Percentiles rank a stretch among this genome's conserved stretches.
Evolutionary conservation across 2,888 invertebrate species (phyloP).

Genomic region (Aleiodes testaceus): DNA sequence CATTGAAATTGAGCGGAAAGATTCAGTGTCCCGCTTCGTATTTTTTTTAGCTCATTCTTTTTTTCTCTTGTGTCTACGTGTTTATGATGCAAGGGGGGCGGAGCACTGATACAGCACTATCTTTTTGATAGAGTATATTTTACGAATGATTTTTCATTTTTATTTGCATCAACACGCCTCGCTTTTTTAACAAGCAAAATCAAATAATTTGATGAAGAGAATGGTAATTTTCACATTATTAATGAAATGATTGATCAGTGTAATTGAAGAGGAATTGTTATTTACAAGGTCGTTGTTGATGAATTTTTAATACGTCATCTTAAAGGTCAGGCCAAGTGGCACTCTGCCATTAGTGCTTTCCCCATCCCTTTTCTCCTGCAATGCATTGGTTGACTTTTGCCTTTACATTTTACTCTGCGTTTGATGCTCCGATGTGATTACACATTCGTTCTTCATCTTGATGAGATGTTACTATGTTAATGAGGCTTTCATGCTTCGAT

Average conservation of each 20-base stretch:
- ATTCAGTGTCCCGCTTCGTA: conserved; percentile 45
- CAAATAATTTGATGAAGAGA: not conserved
- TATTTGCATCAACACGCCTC: not conserved
- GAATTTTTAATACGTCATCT: conserved; percentile 48
- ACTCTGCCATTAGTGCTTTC: conserved; percentile 57
- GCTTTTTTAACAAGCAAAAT: not conserved
- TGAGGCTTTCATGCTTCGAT: too few species aligned
- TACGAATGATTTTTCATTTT: not conserved
- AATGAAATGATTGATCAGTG: conserved; percentile 21
- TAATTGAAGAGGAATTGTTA: conserved; percentile 15
- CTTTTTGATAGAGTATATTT: conserved; percentile 47
- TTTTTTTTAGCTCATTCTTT: not conserved
- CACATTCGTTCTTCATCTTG: too few species aligned
- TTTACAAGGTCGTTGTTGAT: conserved; percentile 31
- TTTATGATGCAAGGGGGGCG: conserved; percentile 62
- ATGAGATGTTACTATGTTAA: too few species aligned
- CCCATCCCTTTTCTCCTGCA: conserved; percentile 3
- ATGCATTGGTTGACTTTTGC: not conserved
- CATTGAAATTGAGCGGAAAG: conserved; percentile 59
- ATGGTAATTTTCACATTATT: conserved; percentile 15
- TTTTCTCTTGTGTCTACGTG: conserved; percentile 2
- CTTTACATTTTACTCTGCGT: not conserved
- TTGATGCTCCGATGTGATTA: too few species aligned
- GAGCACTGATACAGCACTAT: conserved; percentile 69
- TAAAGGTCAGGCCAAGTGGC: conserved; percentile 61